Conservation (phyloP, 2,797 vertebrate species). For the Arrhamphus sclerolepis region DNA sequence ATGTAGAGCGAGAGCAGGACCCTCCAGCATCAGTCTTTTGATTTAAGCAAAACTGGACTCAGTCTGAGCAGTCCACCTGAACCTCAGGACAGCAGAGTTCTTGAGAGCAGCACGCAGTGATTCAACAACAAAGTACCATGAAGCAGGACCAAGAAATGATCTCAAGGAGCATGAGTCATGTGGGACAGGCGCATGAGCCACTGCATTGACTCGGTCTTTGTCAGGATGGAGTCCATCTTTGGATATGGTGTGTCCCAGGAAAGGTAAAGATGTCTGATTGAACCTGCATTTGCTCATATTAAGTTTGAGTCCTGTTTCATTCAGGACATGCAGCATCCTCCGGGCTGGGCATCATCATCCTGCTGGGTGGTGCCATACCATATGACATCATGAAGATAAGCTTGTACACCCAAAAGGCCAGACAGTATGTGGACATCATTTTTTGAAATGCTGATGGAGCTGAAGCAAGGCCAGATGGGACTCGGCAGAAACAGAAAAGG, state of each 20-base stretch:
- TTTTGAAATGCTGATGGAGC: background rate
- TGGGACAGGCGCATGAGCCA: background rate
- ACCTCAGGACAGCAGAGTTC: background rate
- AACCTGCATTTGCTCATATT: background rate
- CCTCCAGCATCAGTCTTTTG: background rate
- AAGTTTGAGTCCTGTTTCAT: background rate
- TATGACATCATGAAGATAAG: background rate
- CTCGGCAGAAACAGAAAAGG: background rate
- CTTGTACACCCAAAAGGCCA: background rate
- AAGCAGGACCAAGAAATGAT: background rate
- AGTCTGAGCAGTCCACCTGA: background rate
- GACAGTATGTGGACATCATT: background rate
- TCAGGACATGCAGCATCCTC: background rate
- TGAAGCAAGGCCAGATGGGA: background rate
- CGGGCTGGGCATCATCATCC: background rate
- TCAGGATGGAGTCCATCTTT: background rate
- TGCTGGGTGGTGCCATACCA: background rate
- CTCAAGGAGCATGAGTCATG: background rate
- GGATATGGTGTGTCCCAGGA: background rate
- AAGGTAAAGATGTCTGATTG: background rate
- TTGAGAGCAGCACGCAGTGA: background rate
- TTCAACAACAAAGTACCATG: background rate
- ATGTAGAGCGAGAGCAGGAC: background rate
- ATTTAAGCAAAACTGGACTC: background rate
- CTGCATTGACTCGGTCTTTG: background rate